Percentiles rank a stretch among this genome's conserved stretches.
Evolutionary conservation across 1,140 invertebrate genomes (phyloP).

Genomic region (Drosophila nikananu): DNA sequence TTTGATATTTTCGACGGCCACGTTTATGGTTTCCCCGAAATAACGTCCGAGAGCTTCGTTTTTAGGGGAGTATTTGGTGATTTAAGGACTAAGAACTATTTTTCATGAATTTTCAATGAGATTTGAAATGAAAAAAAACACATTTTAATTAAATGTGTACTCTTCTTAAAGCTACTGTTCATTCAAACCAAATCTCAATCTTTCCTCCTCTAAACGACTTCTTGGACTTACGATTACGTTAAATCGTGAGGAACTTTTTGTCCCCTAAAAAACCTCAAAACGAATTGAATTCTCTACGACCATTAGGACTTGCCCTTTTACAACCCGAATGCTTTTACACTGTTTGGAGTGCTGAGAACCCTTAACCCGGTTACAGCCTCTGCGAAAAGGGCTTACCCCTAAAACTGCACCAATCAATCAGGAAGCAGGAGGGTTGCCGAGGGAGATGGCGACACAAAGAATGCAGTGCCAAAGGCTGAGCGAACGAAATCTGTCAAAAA

Average conservation of each 20-base stretch:
- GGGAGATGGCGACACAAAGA: conserved; percentile 38
- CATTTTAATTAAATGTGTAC: neutral
- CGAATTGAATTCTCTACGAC: conserved; percentile 9
- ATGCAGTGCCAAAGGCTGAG: conserved; percentile 49
- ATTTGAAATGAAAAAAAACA: neutral
- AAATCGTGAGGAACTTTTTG: neutral
- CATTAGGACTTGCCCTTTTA: conserved; percentile 2
- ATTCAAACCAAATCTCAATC: too few relatives aligned
- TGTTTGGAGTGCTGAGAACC: conserved; percentile 9
- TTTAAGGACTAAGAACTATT: neutral
- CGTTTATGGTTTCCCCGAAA: conserved; percentile 30
- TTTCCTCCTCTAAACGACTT: too few relatives aligned
- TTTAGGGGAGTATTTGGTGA: neutral
- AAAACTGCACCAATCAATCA: conserved; percentile 48
- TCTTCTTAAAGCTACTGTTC: too few relatives aligned
- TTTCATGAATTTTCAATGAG: neutral
- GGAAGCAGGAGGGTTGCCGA: conserved; percentile 1
- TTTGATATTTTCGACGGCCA: conserved; percentile 48
- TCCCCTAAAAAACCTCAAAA: neutral
- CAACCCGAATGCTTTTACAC: conserved; percentile 22
- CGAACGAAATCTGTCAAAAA: conserved; percentile 77
- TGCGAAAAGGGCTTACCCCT: conserved; percentile 9
- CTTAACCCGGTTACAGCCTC: conserved; percentile 37
- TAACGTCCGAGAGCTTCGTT: neutral
- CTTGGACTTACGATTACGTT: neutral